Evolutionary conservation across 1,140 invertebrate species (phyloP), one percentile per base, ranked within the genome.

Genomic region (Bombus picipes): DNA sequence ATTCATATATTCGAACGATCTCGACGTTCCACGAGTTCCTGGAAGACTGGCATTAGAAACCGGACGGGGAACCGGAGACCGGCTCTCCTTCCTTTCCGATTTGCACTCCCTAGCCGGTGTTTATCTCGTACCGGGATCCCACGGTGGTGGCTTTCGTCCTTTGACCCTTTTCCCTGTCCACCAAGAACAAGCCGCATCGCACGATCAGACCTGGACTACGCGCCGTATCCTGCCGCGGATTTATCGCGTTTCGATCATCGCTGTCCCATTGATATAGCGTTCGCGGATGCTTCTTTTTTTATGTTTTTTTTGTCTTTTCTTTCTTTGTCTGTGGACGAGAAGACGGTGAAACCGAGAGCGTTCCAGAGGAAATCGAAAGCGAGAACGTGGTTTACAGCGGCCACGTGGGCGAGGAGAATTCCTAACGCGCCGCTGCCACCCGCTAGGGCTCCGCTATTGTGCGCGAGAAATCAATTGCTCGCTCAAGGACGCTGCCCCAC

Each of bases 1-100:
- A 92, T 91, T 92, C 90, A 90, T 91, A 90, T 91, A 92, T 92
- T 92, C 91, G 86, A 87, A 83, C 74, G 89, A 90, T 89, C 88
- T 74, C 86, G 79, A 88, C 83, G 88, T 90, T 91, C 81, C 89
- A 85, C 85, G 74, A 83, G 84, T 91, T 90, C 90, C 89, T 72
- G 87, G 89, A 92, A 91, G 87, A 84, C 81, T 89, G 83, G 90
- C 86, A 92, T 92, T 92, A 91, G 89, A 91, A 92, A 91, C 89
- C 90, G 80, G 81, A 83, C 87, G 73, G 81, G 84, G 81, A 91
- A 82, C 81, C 79, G 85, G 76, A 87, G 84, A 85, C 39, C 68
- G 73, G 79, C 77, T 81, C 85, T 86, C 57, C 66, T 81, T 86
- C 62, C 83, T 86, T 88, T 74, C 83, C 85, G 80, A 89, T 88